Base-by-base conservation (phyloP, 2,888 invertebrate genomes). In the Caenorhabditis wallacei region DNA sequence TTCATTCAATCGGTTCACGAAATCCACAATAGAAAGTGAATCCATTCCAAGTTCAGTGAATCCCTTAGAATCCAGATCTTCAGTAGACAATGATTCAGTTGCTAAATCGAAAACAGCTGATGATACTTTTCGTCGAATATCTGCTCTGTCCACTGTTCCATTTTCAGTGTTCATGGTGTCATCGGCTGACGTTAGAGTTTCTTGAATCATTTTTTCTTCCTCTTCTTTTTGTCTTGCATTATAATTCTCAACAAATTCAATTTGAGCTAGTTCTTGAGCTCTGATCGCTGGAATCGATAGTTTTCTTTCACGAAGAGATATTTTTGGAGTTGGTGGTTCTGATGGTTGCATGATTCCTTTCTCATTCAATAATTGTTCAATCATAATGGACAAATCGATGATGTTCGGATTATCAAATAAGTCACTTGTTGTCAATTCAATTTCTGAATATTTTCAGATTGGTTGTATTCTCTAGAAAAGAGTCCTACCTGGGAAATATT, bases 21-120 rank as follows among this genome's bases (percentile, higher is more conserved):
- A 90, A 46, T 89, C 90, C 24, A 91, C 85, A 64, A 90, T 30
- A 8, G 88, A 78, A 18, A 91, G 79, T 1, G 90, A 91, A 51
- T 91, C 91, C 82, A 90, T 75, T 69, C 91, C 91, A 22, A 91
- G 80, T 20, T 91, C 90, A 35, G 86, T 83, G 79, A 89, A 89
- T 18, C 88, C 85, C 56, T 69, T 82, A 5, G 72, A 72, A 7
- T 76, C 40, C 2, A 84, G 26, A 56, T 86, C 83, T 26, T 72
- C 80, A 13, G 20, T 18, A n/a, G 64, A 63, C n/a, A 84, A n/a
- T n/a, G 71, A 37, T 59, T 84, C 84, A 8, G 84, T 72, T 37
- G 75, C 70, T 30, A 84, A 35, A 53, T 84, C 84, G 37, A 70
- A 71, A 3, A 83, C 80, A 0, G 80, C 83, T 4, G 57, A 24